Conservation (phyloP, 1,140 invertebrate species). For the Catajapyx aquilonaris region DNA sequence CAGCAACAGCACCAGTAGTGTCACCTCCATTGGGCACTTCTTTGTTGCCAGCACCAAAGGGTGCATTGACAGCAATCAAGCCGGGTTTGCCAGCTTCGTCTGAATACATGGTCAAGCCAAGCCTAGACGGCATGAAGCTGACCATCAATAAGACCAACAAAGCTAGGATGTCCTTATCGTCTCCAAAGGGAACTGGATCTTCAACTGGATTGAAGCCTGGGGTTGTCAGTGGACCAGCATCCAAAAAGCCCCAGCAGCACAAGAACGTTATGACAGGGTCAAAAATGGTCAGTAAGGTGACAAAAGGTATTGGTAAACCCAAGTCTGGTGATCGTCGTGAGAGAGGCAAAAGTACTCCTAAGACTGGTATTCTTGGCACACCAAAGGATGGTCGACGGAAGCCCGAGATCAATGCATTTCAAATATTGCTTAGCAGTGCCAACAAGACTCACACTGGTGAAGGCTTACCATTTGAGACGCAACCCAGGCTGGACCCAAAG, state of each 20-base stretch:
- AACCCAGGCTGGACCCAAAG: constrained; percentile 47
- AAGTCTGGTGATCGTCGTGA: too few species aligned
- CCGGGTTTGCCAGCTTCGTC: constrained; percentile 14
- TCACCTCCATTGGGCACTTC: too few species aligned
- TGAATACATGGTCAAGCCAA: constrained; percentile 69
- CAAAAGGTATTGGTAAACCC: not conserved
- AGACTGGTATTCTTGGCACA: too few species aligned
- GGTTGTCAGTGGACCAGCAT: constrained; percentile 54
- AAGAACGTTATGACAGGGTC: not conserved
- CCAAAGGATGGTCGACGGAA: too few species aligned
- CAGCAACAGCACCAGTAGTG: too few species aligned
- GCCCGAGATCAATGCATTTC: too few species aligned
- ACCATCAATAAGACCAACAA: constrained; percentile 65
- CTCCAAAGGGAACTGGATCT: constrained; percentile 48
- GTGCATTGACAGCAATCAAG: constrained; percentile 10
- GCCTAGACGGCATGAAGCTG: constrained; percentile 66
- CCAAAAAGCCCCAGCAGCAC: constrained; percentile 39
- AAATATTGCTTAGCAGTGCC: too few species aligned
- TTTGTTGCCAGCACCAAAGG: not conserved
- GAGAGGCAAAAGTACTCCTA: too few species aligned
- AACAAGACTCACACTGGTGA: too few species aligned
- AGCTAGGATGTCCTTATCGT: constrained; percentile 20
- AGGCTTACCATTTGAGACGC: not conserved
- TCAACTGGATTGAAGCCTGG: constrained; percentile 67
- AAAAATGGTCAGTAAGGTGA: not conserved